These are phyloP conservation scores for Hirtodrosophila histrioides DNA, from an alignment of 2,888 invertebrate genomes.

Conservation along the genomic window DNA sequence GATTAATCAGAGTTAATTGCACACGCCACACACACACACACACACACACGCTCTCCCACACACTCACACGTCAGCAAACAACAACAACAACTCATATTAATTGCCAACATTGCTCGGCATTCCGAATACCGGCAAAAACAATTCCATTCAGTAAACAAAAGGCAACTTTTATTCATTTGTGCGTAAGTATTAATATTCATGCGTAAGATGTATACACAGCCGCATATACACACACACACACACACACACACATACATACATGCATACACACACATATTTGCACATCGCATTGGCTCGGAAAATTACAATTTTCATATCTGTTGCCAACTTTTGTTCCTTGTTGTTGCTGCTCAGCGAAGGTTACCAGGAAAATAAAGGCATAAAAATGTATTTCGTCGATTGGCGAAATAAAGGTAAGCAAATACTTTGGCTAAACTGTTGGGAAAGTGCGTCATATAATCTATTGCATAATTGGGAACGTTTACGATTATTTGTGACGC, in stretches of 20 bases:
- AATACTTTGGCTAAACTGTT: constrained; percentile 13
- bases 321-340: constrained; percentile 42
- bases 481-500: not conserved
- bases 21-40: constrained; percentile 11
- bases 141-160: constrained; percentile 38
- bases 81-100: constrained; percentile 45
- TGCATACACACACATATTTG: constrained; percentile 24
- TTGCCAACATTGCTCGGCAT: constrained; percentile 36
- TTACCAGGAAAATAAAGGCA: constrained; percentile 21
- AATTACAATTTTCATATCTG: constrained; percentile 72
- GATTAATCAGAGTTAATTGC: constrained; percentile 75
- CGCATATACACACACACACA: constrained; percentile 10
- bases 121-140: constrained; percentile 18
- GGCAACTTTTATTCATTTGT: constrained; percentile 62
- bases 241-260: constrained; percentile 4
- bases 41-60: constrained; percentile 1
- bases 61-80: constrained; percentile 1
- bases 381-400: constrained; percentile 34
- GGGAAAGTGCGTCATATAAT: constrained; percentile 3
- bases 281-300: constrained; percentile 50
- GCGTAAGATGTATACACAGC: constrained; percentile 18
- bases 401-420: constrained; percentile 13
- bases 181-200: constrained; percentile 58
- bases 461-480: constrained; percentile 18
- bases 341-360: constrained; percentile 42